Evolutionary conservation across 2,888 invertebrate species (phyloP), one percentile per base, ranked within the genome.

Genomic region (Rhabditoides inermis): DNA sequence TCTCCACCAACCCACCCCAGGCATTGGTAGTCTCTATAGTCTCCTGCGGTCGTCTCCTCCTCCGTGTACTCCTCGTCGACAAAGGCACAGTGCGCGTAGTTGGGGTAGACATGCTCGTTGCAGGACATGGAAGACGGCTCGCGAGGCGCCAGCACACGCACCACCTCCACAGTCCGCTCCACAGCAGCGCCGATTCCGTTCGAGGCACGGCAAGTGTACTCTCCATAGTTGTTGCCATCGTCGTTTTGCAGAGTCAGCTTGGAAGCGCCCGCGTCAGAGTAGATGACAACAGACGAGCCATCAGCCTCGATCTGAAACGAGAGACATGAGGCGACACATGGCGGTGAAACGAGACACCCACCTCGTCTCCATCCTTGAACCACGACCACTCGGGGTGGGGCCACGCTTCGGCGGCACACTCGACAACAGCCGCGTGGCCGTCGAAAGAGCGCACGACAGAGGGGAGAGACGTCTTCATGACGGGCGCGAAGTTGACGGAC

Each of bases 371-470:
- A 45, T 65, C 49, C 22, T 49, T 60, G 15, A 40, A 46, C 69
- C 69, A 69, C 12, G 44, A 53, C 65, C 63, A 69, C 23, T 51
- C 55, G 6, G 68, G 60, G 12, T 46, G 56, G 12, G 70, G 70
- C 15, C 68, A 65, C 10, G 69, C 67, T 1, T 63, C 60, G 3
- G 60, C 68, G 18, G 60, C 62, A 44, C 70, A 70, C 41, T 56
- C 62, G 44, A 70, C 49, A 0, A 54, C 46, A 5, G 61, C 56
- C 1, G 55, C 52, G 18, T 68, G 57, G 5, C 62, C 66, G 7
- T 60, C 55, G 41, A 49, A 60, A 3, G 64, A 60, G 12, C 67
- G 56, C 4, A 63, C 27, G 7, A n/a, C n/a, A n/a, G n/a, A n/a
- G n/a, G n/a, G n/a, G n/a, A n/a, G n/a, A n/a, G n/a, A n/a, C n/a